These are phyloP conservation scores for Melieria picta DNA, from an alignment of 2,888 invertebrate species.

Conservation along the genomic window DNA sequence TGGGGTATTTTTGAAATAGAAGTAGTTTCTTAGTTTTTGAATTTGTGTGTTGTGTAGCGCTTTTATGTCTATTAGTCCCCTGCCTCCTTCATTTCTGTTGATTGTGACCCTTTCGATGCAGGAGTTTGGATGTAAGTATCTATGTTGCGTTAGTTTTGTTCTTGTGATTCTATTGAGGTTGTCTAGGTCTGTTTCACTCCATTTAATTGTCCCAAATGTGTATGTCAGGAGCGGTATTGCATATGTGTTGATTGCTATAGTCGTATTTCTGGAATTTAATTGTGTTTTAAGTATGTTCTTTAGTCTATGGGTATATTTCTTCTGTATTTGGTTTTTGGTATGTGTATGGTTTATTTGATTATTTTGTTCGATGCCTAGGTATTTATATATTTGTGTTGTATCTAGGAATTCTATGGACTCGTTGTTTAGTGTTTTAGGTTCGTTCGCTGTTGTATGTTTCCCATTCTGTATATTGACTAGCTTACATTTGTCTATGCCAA, in stretches of 20 bases:
- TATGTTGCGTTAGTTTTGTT: too few species aligned
- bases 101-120: not conserved
- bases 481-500: not conserved
- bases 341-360: not conserved
- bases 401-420: not conserved
- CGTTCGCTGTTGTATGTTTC: not conserved
- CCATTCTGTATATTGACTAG: not conserved
- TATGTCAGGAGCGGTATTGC: not conserved
- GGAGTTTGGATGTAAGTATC: not conserved
- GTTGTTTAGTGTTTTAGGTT: not conserved
- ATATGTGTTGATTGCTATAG: not conserved
- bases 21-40: not conserved
- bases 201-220: not conserved
- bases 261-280: not conserved
- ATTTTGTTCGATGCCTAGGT: not conserved
- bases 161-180: not conserved
- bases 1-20: not conserved
- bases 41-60: not conserved
- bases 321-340: not conserved
- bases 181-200: not conserved
- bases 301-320: not conserved
- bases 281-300: not conserved
- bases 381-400: not conserved
- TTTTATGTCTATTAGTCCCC: not conserved
- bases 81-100: not conserved